Evolutionary conservation across 1,140 invertebrate species (phyloP).

Genomic region (Nymphalis io): DNA sequence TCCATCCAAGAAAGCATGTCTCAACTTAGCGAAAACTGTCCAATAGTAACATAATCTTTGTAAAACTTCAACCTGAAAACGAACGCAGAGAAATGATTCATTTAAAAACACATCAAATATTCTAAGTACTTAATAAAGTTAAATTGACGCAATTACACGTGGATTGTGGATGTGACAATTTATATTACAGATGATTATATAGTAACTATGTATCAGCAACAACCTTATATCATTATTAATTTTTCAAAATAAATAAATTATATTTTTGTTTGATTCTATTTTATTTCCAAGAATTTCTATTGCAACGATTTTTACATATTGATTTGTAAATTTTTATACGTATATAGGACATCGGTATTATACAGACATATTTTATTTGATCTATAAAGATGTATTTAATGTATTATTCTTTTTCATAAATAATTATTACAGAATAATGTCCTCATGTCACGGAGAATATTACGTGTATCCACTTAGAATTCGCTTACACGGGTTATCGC

Average conservation of each 20-base stretch:
- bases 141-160: constrained; percentile 13
- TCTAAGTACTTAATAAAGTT: constrained; percentile 14
- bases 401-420: background rate
- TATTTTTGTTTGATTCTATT: no score
- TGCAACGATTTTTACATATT: no score
- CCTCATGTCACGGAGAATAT: background rate
- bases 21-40: constrained; percentile 29
- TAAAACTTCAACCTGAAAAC: constrained; percentile 19
- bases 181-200: background rate
- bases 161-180: background rate
- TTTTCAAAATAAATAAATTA: no score
- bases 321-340: no score
- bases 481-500: constrained; percentile 35
- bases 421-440: background rate
- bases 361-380: no score
- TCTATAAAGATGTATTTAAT: no score
- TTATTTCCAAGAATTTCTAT: no score
- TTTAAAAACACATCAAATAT: constrained; percentile 12
- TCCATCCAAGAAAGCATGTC: constrained; percentile 34
- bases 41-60: constrained; percentile 30
- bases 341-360: no score
- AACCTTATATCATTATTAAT: no score
- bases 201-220: background rate
- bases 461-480: background rate
- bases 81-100: constrained; percentile 4